These are phyloP conservation scores for Ladona fulva DNA, from an alignment of 1,140 invertebrate genomes.

Conservation along the genomic window DNA sequence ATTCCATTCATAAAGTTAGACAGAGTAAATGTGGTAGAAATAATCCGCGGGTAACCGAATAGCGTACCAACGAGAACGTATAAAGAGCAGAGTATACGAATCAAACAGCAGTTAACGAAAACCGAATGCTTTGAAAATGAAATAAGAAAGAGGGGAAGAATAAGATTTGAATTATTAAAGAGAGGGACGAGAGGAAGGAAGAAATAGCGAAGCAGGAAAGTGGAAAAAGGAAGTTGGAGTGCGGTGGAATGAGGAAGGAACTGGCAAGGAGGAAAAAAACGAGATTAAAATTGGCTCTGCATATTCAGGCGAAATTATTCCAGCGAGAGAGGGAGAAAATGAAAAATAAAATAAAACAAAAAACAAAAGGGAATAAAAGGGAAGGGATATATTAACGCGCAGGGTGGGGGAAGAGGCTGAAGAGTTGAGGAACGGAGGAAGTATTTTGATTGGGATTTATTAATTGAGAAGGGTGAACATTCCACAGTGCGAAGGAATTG, in stretches of 20 bases:
- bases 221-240: neutral
- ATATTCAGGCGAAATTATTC: neutral
- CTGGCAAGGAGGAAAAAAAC: slow-evolving; percentile 4
- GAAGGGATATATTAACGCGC: neutral
- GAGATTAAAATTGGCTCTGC: slow-evolving; percentile 9
- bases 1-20: too few species aligned
- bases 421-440: neutral
- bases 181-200: neutral
- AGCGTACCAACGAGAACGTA: too few species aligned
- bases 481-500: too few species aligned
- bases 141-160: neutral
- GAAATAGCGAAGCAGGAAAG: neutral
- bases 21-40: too few species aligned
- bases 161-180: neutral
- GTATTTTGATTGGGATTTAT: neutral
- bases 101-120: too few species aligned
- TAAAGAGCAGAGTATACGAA: too few species aligned
- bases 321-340: neutral
- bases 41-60: too few species aligned
- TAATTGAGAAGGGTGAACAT: too few species aligned
- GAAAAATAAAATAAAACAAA: neutral
- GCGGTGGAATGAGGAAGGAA: too few species aligned
- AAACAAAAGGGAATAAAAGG: neutral
- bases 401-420: neutral
- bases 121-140: too few species aligned